A percentile compares a stretch with the other conserved stretches of the same genome.
Conservation (phyloP, 2,797 vertebrate species). For the Oreochromis grahami region DNA sequence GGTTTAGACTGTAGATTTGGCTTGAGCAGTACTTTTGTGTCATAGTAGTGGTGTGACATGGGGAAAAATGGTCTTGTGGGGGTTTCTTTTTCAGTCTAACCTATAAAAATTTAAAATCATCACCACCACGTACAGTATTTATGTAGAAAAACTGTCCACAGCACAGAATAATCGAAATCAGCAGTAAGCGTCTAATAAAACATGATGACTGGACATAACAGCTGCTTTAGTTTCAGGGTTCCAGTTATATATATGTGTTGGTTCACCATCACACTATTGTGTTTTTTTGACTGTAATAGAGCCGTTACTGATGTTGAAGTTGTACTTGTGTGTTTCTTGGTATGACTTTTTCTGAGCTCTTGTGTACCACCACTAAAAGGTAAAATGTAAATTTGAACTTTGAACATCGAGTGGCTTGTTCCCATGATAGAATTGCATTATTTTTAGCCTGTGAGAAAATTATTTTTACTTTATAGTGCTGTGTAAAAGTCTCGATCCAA, state of each 20-base stretch:
- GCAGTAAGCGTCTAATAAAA: background rate
- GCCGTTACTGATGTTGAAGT: background rate
- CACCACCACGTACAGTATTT: background rate
- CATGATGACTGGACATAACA: background rate
- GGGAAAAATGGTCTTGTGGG: background rate
- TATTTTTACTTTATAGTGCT: background rate
- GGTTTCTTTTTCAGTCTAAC: fast-evolving
- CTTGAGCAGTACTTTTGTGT: background rate
- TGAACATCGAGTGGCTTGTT: background rate
- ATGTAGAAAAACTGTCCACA: fast-evolving
- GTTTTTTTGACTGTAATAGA: background rate
- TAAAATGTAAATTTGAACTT: background rate
- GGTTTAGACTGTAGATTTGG: conserved; percentile 10
- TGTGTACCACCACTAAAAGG: background rate
- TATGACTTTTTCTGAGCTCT: background rate
- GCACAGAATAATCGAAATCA: background rate
- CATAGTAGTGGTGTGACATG: background rate
- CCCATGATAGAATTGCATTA: background rate
- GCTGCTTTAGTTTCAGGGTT: background rate
- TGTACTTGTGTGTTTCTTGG: background rate
- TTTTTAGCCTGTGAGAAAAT: background rate
- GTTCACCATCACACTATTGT: background rate
- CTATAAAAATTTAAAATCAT: background rate
- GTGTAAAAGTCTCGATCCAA: background rate
- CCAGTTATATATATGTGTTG: background rate